Conservation (phyloP, 2,797 vertebrate species). For the Catostomus latipinnis region DNA sequence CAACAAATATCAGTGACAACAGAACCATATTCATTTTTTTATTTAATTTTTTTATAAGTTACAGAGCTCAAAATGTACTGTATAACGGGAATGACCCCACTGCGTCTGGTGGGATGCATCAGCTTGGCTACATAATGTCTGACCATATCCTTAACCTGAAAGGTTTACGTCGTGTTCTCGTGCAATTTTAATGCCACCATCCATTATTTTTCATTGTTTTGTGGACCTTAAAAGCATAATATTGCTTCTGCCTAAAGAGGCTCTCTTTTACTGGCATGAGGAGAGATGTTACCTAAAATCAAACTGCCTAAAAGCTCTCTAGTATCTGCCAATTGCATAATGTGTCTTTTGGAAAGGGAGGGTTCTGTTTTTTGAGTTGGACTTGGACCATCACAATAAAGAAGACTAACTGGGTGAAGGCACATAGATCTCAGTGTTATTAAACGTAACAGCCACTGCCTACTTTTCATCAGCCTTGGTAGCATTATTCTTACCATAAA, state of each 20-base stretch:
- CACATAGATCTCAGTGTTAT: too few relatives aligned
- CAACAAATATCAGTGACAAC: too few relatives aligned
- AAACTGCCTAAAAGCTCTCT: slow-evolving; percentile 33
- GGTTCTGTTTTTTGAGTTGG: too few relatives aligned
- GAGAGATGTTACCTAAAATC: slow-evolving; percentile 47
- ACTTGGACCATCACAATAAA: too few relatives aligned
- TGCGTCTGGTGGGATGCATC: background rate
- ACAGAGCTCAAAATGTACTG: too few relatives aligned
- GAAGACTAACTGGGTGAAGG: too few relatives aligned
- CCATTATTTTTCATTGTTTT: background rate
- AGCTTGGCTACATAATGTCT: background rate
- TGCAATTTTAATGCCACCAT: slow-evolving; percentile 3
- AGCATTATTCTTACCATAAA: too few relatives aligned
- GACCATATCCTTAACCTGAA: slow-evolving; percentile 8
- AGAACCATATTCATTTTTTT: too few relatives aligned
- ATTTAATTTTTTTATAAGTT: too few relatives aligned
- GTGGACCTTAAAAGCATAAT: too few relatives aligned
- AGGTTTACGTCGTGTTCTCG: slow-evolving; percentile 1
- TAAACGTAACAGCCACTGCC: too few relatives aligned
- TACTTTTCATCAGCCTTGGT: too few relatives aligned
- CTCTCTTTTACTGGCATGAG: slow-evolving; percentile 40
- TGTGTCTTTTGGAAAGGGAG: slow-evolving; percentile 37
- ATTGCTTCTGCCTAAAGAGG: background rate
- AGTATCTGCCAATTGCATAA: slow-evolving; percentile 49
- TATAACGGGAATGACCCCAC: background rate